A percentile compares a stretch with the other conserved stretches of the same genome.
These are phyloP conservation scores for Ptychoptera albimana DNA, from an alignment of 2,888 invertebrate species.

Conservation along the genomic window DNA sequence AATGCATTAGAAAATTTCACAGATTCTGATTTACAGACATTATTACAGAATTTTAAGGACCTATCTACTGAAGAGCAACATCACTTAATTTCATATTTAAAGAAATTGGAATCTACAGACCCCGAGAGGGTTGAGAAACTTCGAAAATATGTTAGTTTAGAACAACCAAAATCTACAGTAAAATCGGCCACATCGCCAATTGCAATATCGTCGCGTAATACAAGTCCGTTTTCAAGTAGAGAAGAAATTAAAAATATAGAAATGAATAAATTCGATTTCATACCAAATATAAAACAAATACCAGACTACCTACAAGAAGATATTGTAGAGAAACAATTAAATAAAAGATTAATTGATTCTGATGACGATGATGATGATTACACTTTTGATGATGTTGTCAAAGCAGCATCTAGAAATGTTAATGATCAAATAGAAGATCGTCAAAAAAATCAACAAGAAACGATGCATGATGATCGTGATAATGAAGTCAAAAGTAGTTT, in stretches of 20 bases:
- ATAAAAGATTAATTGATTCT: slow-evolving; percentile 33
- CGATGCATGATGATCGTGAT: slow-evolving; percentile 24
- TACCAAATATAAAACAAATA: slow-evolving; percentile 11
- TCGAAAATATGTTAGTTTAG: slow-evolving; percentile 54
- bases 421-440: slow-evolving; percentile 42
- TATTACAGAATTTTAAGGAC: slow-evolving; percentile 68
- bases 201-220: slow-evolving; percentile 11
- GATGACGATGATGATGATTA: slow-evolving; percentile 65
- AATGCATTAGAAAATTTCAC: slow-evolving; percentile 53
- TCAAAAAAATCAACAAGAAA: slow-evolving; percentile 38
- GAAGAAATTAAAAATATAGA: slow-evolving; percentile 30
- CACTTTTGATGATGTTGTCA: slow-evolving; percentile 67
- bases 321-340: slow-evolving; percentile 14
- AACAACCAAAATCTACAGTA: slow-evolving; percentile 13
- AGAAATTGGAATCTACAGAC: slow-evolving; percentile 62
- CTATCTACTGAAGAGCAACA: slow-evolving; percentile 68
- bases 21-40: slow-evolving; percentile 61
- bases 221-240: slow-evolving; percentile 36
- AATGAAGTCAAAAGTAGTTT: slow-evolving; percentile 19
- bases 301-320: slow-evolving; percentile 8
- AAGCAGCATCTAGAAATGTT: slow-evolving; percentile 58
- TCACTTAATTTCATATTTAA: slow-evolving; percentile 63
- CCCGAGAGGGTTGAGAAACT: slow-evolving; percentile 62
- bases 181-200: slow-evolving; percentile 8
- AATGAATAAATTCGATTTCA: slow-evolving; percentile 14